Conservation (phyloP, 2,797 vertebrate genomes). For the Alosa sapidissima region DNA sequence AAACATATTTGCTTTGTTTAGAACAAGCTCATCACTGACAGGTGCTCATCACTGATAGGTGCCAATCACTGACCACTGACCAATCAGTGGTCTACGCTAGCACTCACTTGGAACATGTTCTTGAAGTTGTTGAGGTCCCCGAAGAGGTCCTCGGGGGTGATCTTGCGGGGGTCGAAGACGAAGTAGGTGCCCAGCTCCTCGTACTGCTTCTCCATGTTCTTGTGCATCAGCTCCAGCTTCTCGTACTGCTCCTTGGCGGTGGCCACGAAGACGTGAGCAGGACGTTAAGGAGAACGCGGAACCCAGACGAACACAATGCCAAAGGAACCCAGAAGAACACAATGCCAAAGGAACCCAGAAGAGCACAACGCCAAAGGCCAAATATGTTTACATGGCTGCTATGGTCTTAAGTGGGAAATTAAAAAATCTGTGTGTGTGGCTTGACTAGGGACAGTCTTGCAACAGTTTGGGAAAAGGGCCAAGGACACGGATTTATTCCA, state of each 20-base stretch:
- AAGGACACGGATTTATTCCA: background rate
- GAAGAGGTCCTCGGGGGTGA: slow-evolving; percentile 82
- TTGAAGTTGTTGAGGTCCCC: slow-evolving; percentile 84
- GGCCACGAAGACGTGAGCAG: slow-evolving; percentile 76
- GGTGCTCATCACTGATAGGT: background rate
- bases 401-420: too few relatives aligned
- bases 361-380: too few relatives aligned
- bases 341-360: too few relatives aligned
- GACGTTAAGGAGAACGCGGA: slow-evolving; percentile 69
- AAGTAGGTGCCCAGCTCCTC: slow-evolving; percentile 75
- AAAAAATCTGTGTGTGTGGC: background rate
- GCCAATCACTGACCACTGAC: background rate
- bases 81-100: background rate
- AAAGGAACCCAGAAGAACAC: too few relatives aligned
- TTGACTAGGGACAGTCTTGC: background rate
- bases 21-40: background rate
- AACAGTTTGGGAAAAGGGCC: background rate
- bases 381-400: too few relatives aligned
- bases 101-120: slow-evolving; percentile 85
- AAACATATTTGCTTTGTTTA: background rate
- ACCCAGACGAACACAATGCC: too few relatives aligned
- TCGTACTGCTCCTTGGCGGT: slow-evolving; percentile 77
- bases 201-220: slow-evolving; percentile 85
- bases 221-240: slow-evolving; percentile 81
- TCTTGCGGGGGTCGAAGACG: slow-evolving; percentile 81